Evolutionary conservation across 2,888 invertebrate genomes (phyloP), one percentile per base, ranked within the genome.

Genomic region (Euzophera pinguis): DNA sequence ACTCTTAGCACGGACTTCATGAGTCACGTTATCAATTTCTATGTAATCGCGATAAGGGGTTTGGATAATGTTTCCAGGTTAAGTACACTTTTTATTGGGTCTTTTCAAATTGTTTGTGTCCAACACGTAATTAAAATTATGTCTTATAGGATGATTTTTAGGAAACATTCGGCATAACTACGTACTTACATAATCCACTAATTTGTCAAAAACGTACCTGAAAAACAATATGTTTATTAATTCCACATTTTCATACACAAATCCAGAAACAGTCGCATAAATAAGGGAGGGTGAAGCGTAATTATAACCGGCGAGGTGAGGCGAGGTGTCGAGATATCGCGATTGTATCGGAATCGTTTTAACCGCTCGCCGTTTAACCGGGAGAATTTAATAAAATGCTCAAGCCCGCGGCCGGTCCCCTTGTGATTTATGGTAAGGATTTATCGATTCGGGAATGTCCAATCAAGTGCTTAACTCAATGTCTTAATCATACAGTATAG

Each of bases 301-400:
- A 79, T 79, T 80, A 78, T 69, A 75, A 71, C 64, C 70, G 73
- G 69, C 73, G 77, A 80, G 66, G 71, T 72, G 73, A 69, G 60
- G 16, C 64, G 75, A 80, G 78, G 80, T 84, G 84, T 78, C 79
- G 81, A 79, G 80, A 78, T 75, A 76, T 76, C 77, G 73, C 75
- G 86, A 86, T 86, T 80, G 69, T 75, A 84, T 86, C 85, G 73
- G 69, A 75, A 65, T 74, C 73, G 74, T 78, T 75, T 75, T 73
- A 69, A 73, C 75, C 76, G 73, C 66, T 73, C 71, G 74, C 69
- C 75, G 74, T 82, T 83, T 82, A 78, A 81, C 79, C 79, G 75
- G 43, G 68, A 45, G 78, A 83, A 84, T 85, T 84, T 80, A 83
- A 83, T 86, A 83, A 82, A 82, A 80, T 70, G 73, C 71, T 75